Evolutionary conservation across 2,888 invertebrate genomes (phyloP).

Genomic region (Scotopteryx bipunctaria): DNA sequence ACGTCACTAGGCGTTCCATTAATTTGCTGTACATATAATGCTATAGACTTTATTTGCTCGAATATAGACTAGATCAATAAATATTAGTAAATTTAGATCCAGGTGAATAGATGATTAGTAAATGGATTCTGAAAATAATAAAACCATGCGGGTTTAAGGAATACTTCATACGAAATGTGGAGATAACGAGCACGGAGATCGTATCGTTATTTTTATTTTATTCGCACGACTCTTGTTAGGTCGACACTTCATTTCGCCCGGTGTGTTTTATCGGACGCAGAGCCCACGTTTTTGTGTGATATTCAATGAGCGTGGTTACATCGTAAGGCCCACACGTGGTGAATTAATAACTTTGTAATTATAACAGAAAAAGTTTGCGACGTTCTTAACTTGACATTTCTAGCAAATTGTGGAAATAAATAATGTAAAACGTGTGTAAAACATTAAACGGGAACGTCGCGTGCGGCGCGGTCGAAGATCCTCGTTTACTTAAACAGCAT

Average conservation of each 20-base stretch:
- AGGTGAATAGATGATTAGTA: constrained; percentile 3
- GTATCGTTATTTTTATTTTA: constrained; percentile 63
- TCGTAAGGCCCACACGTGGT: not conserved
- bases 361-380: not conserved
- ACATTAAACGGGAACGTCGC: not conserved
- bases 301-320: constrained; percentile 3
- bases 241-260: constrained; percentile 47
- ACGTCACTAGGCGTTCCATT: too few relatives aligned
- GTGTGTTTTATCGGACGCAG: constrained; percentile 28
- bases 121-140: constrained; percentile 31
- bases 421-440: too few relatives aligned
- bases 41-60: too few relatives aligned
- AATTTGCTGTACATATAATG: too few relatives aligned
- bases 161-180: constrained; percentile 49
- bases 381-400: not conserved
- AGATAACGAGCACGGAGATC: constrained; percentile 63
- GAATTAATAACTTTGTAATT: constrained; percentile 5
- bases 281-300: constrained; percentile 16
- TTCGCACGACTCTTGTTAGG: constrained; percentile 63
- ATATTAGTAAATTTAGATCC: too few relatives aligned
- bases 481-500: constrained; percentile 39
- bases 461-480: constrained; percentile 1
- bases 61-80: too few relatives aligned
- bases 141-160: constrained; percentile 21
- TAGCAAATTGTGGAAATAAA: not conserved